phyloP scores from a whole-genome alignment of 2,797 vertebrate genomes.

The Crypturellus tataupa region DNA sequence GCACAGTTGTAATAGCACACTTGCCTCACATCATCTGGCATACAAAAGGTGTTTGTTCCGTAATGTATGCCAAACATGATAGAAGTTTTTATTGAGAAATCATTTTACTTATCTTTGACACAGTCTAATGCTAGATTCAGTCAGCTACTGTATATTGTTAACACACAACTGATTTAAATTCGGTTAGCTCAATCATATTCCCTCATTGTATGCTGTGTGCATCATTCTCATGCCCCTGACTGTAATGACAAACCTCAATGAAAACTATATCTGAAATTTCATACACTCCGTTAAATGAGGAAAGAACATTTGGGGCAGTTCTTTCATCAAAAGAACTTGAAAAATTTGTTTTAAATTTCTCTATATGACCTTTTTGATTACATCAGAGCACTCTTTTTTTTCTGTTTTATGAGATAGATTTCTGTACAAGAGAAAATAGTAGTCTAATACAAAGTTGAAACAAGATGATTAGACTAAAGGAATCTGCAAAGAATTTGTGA shows the following conservation, averaged over 20 bases:
- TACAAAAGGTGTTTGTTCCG: not conserved
- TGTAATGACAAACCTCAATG: not conserved
- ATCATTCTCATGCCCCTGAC: not conserved
- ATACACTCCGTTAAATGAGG: accelerated
- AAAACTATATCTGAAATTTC: not conserved
- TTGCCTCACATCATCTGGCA: not conserved
- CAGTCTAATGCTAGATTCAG: not conserved
- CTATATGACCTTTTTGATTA: not conserved
- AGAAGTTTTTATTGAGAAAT: not conserved
- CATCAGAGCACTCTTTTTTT: not conserved
- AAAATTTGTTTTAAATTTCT: not conserved
- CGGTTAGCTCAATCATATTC: not conserved
- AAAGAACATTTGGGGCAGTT: not conserved
- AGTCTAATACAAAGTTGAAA: not conserved
- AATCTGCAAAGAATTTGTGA: not conserved
- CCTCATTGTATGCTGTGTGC: not conserved
- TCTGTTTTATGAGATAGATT: not conserved
- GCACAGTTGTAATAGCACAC: not conserved
- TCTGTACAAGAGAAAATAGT: not conserved
- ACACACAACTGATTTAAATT: accelerated
- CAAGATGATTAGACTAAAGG: not conserved
- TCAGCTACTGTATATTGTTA: not conserved
- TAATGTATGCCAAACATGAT: not conserved
- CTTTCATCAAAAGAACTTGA: not conserved
- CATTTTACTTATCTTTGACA: not conserved